Evolutionary conservation across 2,888 invertebrate genomes (phyloP), one percentile per base, ranked within the genome.

Genomic region (Pterostichus niger): DNA sequence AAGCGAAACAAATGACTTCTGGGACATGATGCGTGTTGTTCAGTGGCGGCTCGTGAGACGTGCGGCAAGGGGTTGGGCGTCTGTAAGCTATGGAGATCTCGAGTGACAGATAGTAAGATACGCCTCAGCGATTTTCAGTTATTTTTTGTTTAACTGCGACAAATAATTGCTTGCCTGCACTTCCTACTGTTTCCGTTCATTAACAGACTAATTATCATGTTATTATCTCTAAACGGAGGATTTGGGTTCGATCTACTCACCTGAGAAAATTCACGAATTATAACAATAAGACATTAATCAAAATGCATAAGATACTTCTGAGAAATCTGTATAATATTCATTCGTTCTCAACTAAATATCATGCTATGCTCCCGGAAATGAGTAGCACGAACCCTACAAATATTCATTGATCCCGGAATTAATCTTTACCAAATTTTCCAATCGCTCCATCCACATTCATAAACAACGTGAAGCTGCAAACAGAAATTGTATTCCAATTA

Each of bases 1-100:
- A 87, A 88, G 84, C 87, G 87, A 86, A 85, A 87, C 87, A 88
- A 87, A 88, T 87, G 87, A 87, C 87, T 86, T 84, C 85, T 85
- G 84, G 77, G 68, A 75, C 71, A 73, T 40, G 81, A 75, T 79
- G 59, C 52, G 75, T 79, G 76, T 82, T 59, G 56, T 56, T 35
- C 49, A 64, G 31, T 31, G 64, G 64, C n/a, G 64, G n/a, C 33
- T 31, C 33, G 84, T 85, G 85, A 86, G 85, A 78, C 84, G 56
- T 9, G 56, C 40, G 59, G 15, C n/a, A 15, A 24, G 44, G 85
- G 40, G 44, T 31, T n/a, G 33, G 31, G 31, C 17, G 17, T 33
- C 31, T 59, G 49, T 61, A 75, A 56, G 77, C 40, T 56, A 77
- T 59, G 40, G 82, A 82, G 82, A 82, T 82, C 82, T 82, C 52